Evolutionary conservation across 2,797 vertebrate species (phyloP).

Genomic region (Lithobates pipiens): DNA sequence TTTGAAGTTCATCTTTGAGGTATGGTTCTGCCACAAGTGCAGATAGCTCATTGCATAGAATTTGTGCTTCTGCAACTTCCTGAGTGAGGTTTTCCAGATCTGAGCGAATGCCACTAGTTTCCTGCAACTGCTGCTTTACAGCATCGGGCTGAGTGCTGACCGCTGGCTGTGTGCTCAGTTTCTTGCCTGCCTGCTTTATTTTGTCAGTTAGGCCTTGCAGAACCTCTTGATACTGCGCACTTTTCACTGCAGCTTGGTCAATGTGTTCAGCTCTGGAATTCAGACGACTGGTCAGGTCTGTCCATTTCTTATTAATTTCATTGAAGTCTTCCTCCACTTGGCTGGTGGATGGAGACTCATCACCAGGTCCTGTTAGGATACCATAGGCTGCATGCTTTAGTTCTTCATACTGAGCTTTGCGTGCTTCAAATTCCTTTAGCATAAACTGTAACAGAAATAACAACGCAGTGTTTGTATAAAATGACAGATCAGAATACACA

Average conservation of each 20-base stretch:
- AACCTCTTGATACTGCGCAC: conserved; percentile 87
- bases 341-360: conserved; percentile 79
- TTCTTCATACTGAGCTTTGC: conserved; percentile 91
- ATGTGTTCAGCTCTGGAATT: conserved; percentile 88
- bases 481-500: conserved; percentile 70
- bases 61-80: conserved; percentile 85
- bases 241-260: conserved; percentile 90
- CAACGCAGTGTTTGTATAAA: conserved; percentile 69
- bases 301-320: conserved; percentile 89
- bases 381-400: conserved; percentile 90
- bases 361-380: conserved; percentile 84
- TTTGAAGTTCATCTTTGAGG: conserved; percentile 93
- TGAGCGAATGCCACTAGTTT: conserved; percentile 92
- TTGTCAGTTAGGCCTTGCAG: conserved; percentile 88
- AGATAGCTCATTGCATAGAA: conserved; percentile 87
- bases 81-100: conserved; percentile 86
- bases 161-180: conserved; percentile 85
- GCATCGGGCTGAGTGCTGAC: conserved; percentile 92
- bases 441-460: conserved; percentile 89
- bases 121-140: conserved; percentile 89
- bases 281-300: conserved; percentile 84
- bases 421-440: conserved; percentile 96
- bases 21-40: conserved; percentile 92
- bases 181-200: conserved; percentile 81
- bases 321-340: conserved; percentile 86